A percentile compares a stretch with the other conserved stretches of the same genome.
These are phyloP conservation scores for Centropus unirufus DNA, from an alignment of 2,113 vertebrate genomes.

Conservation along the genomic window DNA sequence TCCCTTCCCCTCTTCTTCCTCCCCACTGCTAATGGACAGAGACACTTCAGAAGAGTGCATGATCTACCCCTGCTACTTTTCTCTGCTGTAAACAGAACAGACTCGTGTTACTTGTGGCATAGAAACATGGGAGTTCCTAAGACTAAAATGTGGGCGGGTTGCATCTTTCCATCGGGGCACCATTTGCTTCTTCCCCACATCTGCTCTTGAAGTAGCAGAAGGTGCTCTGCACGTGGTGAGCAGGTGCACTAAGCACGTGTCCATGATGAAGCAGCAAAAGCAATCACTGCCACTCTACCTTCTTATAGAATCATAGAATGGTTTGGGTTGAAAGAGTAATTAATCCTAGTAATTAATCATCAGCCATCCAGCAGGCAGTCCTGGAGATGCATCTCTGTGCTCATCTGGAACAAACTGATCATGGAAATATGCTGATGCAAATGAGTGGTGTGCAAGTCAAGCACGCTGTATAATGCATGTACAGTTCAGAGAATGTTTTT, in stretches of 20 bases:
- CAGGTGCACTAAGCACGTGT: not conserved
- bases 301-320: no score
- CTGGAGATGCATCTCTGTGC: not conserved
- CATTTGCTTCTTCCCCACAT: not conserved
- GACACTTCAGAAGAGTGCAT: not conserved
- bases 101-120: not conserved
- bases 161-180: not conserved
- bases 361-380: not conserved
- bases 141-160: not conserved
- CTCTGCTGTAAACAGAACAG: not conserved
- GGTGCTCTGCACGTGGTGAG: not conserved
- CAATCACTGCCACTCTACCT: not conserved
- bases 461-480: rapidly evolving
- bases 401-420: not conserved
- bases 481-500: not conserved
- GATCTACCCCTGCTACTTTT: not conserved
- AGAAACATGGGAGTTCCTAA: not conserved
- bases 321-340: not conserved
- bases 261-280: not conserved
- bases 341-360: not conserved
- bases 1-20: not conserved
- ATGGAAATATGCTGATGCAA: not conserved
- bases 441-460: rapidly evolving
- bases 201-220: not conserved
- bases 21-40: not conserved